Evolutionary conservation across 2,888 invertebrate species (phyloP).

Genomic region (Hydriomena furcata): DNA sequence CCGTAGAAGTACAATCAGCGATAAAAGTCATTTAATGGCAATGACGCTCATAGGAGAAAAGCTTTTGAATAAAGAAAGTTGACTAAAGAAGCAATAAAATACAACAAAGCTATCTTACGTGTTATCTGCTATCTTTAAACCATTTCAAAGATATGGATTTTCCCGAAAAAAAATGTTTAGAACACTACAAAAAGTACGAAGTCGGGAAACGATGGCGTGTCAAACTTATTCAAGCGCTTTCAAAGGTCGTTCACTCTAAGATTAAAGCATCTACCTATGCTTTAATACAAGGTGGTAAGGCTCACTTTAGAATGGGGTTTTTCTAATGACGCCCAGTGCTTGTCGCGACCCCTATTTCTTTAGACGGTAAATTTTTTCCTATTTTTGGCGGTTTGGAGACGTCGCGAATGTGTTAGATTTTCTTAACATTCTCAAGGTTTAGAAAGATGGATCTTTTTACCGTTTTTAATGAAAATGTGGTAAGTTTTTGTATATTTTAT

Average conservation of each 20-base stretch:
- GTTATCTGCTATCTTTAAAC: slow-evolving; percentile 2
- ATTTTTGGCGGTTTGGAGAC: slow-evolving; percentile 31
- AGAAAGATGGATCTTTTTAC: slow-evolving; percentile 22
- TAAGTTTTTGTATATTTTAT: no score
- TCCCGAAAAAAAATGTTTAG: slow-evolving; percentile 18
- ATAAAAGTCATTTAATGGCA: no score
- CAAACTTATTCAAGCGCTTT: slow-evolving; percentile 69
- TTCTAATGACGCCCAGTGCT: slow-evolving; percentile 41
- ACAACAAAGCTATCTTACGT: not conserved
- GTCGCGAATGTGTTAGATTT: slow-evolving; percentile 34
- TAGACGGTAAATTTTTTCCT: slow-evolving; percentile 28
- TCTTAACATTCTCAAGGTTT: slow-evolving; percentile 24
- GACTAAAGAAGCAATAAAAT: not conserved
- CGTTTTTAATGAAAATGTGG: slow-evolving; percentile 17
- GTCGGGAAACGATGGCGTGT: slow-evolving; percentile 68
- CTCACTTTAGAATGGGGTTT: slow-evolving; percentile 41
- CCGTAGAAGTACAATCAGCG: no score
- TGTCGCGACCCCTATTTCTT: slow-evolving; percentile 43
- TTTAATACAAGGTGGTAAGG: slow-evolving; percentile 38
- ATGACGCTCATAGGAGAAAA: no score
- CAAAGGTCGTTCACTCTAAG: slow-evolving; percentile 67
- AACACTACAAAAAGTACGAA: slow-evolving; percentile 24
- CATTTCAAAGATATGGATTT: slow-evolving; percentile 14
- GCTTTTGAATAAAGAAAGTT: not conserved
- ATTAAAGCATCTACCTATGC: slow-evolving; percentile 2